Evolutionary conservation across 2,888 invertebrate species (phyloP).

Genomic region (Hemithea aestivaria): DNA sequence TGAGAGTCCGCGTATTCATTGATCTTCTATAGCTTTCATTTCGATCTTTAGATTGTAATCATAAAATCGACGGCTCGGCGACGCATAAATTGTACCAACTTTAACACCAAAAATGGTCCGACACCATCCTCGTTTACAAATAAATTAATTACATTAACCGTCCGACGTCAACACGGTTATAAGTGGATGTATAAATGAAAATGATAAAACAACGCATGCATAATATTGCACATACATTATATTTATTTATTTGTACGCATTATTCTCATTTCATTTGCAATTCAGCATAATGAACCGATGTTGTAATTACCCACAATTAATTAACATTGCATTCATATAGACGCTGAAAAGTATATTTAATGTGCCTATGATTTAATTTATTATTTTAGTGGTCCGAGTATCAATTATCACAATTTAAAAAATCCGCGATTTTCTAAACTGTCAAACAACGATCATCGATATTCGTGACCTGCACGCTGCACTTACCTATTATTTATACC

Average conservation of each 20-base stretch:
- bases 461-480: no score
- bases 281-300: conserved; percentile 40
- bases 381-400: no score
- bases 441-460: no score
- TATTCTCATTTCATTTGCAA: conserved; percentile 38
- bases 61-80: conserved; percentile 28
- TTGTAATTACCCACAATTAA: conserved; percentile 46
- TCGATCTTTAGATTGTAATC: conserved; percentile 42
- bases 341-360: conserved; percentile 30
- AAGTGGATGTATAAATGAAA: conserved; percentile 2
- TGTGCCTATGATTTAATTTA: no score
- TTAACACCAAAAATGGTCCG: conserved; percentile 21
- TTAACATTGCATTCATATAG: conserved; percentile 37
- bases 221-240: conserved; percentile 15
- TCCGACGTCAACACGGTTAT: conserved; percentile 13
- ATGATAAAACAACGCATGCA: conserved; percentile 12
- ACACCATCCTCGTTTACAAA: conserved; percentile 14
- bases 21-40: conserved; percentile 41
- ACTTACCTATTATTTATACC: no score
- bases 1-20: conserved; percentile 35
- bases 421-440: no score
- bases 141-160: conserved; percentile 19
- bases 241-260: conserved; percentile 17
- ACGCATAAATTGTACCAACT: conserved; percentile 19
- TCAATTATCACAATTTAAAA: no score